phyloP scores from a whole-genome alignment of 1,140 invertebrate genomes.

The Drosophila baimaii region DNA sequence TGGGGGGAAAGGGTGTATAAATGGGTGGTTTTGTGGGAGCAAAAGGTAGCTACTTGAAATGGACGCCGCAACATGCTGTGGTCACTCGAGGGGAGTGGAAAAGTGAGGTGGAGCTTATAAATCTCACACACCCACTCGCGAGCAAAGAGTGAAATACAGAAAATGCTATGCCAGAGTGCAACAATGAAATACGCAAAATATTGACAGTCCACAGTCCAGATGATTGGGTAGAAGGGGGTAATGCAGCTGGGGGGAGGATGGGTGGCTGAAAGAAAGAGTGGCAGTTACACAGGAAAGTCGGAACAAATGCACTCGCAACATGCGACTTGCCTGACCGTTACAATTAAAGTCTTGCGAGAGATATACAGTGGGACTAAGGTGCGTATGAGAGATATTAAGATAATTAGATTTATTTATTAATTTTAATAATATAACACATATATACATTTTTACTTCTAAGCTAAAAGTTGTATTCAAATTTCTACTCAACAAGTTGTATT shows the following conservation, averaged over 20 bases:
- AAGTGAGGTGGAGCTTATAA: conserved; percentile 50
- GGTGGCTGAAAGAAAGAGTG: conserved; percentile 1
- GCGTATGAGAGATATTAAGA: background rate
- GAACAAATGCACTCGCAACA: conserved; percentile 65
- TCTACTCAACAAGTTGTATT: background rate
- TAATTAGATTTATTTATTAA: too few relatives aligned
- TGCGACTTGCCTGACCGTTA: conserved; percentile 64
- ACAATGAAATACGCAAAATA: conserved; percentile 82
- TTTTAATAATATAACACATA: background rate
- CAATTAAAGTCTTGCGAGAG: conserved; percentile 60
- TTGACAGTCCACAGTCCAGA: conserved; percentile 69
- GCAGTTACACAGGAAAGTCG: background rate
- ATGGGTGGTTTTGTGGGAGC: conserved; percentile 21
- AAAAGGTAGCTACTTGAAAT: conserved; percentile 28
- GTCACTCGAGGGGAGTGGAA: conserved; percentile 37
- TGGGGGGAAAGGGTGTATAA: background rate
- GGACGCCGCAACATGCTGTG: conserved; percentile 71
- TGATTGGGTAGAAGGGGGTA: background rate
- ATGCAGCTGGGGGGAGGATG: too few relatives aligned
- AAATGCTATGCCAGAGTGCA: conserved; percentile 50
- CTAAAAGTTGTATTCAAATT: too few relatives aligned
- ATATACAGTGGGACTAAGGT: background rate
- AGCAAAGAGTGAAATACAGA: conserved; percentile 27
- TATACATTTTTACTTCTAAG: background rate
- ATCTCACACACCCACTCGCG: conserved; percentile 54